Evolutionary conservation across 2,888 invertebrate species (phyloP).

Genomic region (Apamea sordens): DNA sequence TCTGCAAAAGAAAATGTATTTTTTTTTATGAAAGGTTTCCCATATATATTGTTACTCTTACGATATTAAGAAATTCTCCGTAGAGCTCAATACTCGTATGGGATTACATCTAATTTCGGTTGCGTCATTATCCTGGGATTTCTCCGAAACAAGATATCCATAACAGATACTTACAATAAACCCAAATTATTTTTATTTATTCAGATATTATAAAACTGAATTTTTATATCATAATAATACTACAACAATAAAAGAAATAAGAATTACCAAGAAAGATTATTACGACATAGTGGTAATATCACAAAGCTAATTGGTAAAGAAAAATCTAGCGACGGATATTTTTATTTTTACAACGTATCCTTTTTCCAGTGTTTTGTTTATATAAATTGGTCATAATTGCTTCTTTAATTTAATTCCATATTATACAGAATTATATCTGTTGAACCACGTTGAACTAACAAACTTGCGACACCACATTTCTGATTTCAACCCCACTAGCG

Average conservation of each 20-base stretch:
- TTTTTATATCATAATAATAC: conserved; percentile 1
- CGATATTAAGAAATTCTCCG: neutral
- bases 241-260: neutral
- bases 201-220: neutral
- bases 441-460: neutral
- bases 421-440: neutral
- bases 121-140: conserved; percentile 11
- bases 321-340: neutral
- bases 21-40: conserved; percentile 19
- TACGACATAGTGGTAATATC: neutral
- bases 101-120: conserved; percentile 23
- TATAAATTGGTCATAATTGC: neutral
- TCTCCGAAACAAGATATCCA: conserved; percentile 17
- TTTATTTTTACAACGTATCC: neutral
- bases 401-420: neutral
- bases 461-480: neutral
- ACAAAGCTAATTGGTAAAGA: neutral
- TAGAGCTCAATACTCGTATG: conserved; percentile 3
- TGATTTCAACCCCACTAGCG: neutral
- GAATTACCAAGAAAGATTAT: neutral
- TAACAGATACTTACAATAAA: conserved; percentile 1
- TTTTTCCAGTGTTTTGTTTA: neutral
- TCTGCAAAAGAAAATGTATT: conserved; percentile 6
- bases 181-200: neutral
- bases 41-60: neutral